Base-by-base conservation (phyloP, 2,888 invertebrate genomes). In the Oscheius sp. region DNA sequence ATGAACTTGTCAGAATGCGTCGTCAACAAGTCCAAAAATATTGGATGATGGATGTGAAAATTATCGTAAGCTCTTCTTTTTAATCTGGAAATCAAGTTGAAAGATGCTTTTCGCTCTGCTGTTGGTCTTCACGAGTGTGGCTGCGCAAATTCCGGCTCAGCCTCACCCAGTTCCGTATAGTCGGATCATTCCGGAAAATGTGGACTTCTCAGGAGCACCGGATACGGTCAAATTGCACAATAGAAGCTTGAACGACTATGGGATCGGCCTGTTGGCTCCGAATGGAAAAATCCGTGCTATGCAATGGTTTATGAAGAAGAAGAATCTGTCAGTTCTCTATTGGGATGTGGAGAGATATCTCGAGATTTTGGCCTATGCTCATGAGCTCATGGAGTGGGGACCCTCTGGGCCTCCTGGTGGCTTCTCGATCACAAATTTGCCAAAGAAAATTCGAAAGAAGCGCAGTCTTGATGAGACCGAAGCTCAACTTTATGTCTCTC, bases 291-390 rank as follows among this genome's bases (percentile, higher is more conserved):
- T 55, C 20, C 33, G 20, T n/a, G 55, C 55, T 29, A 15, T 27
- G 29, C 52, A 52, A 29, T 52, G 29, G 29, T 55, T 55, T 25
- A 33, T 55, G 34, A 55, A 55, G 55, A 55, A 20, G 55, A n/a
- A 34, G 34, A 17, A 55, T 8, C 10, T 4, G 33, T 10, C n/a
- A 20, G n/a, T 55, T 20, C 17, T 37, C 15, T 20, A n/a, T 20
- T n/a, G 17, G 10, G 55, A 55, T 23, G 37, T 55, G 8, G 55
- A 55, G 20, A 20, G 33, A 20, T 55, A 55, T n/a, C 55, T 55
- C 17, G 55, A 55, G 20, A n/a, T 34, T n/a, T 17, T 55, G 37
- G 15, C 37, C 55, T 55, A 34, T 20, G 37, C 34, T 25, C 55
- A 55, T 20, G 55, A 55, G 12, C 17, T 17, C 20, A 12, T 55